Evolutionary conservation across 30 jellyfish, hydroid and myxozoan species (phyloP).

Genomic region (Hydractinia symbiolongicarpus): DNA sequence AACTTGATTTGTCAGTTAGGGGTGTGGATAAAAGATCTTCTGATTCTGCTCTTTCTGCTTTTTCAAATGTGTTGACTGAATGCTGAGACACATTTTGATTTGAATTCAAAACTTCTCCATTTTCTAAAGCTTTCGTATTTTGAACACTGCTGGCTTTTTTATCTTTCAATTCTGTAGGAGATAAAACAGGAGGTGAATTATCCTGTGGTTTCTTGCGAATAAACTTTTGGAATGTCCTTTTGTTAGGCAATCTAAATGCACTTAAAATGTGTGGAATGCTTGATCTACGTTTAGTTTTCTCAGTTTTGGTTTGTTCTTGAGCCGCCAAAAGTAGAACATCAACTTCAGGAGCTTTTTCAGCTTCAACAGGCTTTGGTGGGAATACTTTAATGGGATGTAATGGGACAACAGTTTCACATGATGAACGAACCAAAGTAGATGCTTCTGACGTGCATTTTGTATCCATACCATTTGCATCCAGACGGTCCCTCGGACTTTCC

Average conservation of each 20-base stretch:
- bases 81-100: slow-evolving; percentile 18
- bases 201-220: slow-evolving; percentile 26
- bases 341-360: slow-evolving; percentile 31
- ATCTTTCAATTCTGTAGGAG: not conserved
- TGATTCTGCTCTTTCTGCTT: not conserved
- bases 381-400: not conserved
- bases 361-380: slow-evolving; percentile 52
- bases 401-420: slow-evolving; percentile 34
- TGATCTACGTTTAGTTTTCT: slow-evolving; percentile 27
- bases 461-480: slow-evolving; percentile 7
- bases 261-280: slow-evolving; percentile 65
- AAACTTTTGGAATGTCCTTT: slow-evolving; percentile 49
- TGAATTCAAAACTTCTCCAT: slow-evolving; percentile 25
- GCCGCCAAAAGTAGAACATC: slow-evolving; percentile 43
- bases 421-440: not conserved
- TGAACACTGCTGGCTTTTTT: not conserved
- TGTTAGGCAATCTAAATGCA: slow-evolving; percentile 69
- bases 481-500: not conserved
- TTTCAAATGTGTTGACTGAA: not conserved
- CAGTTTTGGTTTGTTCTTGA: slow-evolving; percentile 30
- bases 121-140: not conserved
- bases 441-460: slow-evolving; percentile 13
- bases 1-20: slow-evolving; percentile 42
- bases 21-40: not conserved
- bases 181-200: not conserved